Percentiles rank a stretch among this genome's conserved stretches.
These are phyloP conservation scores for Eurytoma californica DNA, from an alignment of 2,888 invertebrate species.

Conservation along the genomic window DNA sequence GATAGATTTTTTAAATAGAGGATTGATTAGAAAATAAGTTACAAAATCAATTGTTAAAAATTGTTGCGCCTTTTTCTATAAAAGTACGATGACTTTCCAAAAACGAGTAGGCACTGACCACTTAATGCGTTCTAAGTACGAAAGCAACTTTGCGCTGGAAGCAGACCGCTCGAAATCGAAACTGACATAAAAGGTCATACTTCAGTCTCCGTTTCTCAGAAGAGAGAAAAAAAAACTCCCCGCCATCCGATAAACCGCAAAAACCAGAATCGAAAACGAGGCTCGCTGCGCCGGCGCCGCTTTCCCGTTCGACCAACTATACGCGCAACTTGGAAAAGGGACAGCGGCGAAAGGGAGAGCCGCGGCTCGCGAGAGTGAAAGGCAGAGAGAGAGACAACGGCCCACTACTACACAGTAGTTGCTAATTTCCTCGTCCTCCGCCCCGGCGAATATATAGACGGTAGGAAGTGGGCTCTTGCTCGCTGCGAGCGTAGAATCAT, in stretches of 20 bases:
- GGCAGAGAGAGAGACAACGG: background rate
- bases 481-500: slow-evolving; percentile 66
- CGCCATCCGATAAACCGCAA: background rate
- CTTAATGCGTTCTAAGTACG: too few species aligned
- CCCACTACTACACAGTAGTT: slow-evolving; percentile 17
- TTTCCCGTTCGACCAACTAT: too few species aligned
- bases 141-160: too few species aligned
- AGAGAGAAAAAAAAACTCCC: background rate
- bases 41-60: too few species aligned
- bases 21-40: too few species aligned
- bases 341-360: slow-evolving; percentile 4
- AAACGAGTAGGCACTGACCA: too few species aligned
- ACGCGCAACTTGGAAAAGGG: background rate
- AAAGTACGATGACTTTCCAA: too few species aligned
- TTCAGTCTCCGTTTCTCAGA: background rate
- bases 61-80: too few species aligned
- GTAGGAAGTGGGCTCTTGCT: slow-evolving; percentile 11
- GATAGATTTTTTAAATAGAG: too few species aligned
- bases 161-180: too few species aligned
- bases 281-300: background rate
- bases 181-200: too few species aligned
- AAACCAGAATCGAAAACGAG: background rate
- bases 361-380: background rate
- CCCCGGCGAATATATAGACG: background rate
- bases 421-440: slow-evolving; percentile 41